phyloP scores from a whole-genome alignment of 2,113 vertebrate genomes.

The Nymphicus hollandicus region DNA sequence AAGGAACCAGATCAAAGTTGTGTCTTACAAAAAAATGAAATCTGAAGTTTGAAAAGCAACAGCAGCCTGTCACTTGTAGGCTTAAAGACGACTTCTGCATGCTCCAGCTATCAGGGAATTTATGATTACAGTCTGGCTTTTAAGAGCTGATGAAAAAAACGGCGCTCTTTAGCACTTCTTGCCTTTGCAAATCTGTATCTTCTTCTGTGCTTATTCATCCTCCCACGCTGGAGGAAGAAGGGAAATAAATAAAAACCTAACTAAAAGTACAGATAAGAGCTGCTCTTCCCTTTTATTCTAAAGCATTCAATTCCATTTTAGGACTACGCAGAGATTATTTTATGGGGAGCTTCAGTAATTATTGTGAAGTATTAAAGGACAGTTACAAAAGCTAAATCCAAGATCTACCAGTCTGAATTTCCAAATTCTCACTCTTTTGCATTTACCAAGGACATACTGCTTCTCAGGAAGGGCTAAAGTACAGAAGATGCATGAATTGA shows the following conservation, averaged over 20 bases:
- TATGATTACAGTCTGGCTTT: constrained; percentile 60
- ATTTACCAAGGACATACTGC: not conserved
- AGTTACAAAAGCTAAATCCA: constrained; percentile 1
- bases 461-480: not conserved
- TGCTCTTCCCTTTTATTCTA: constrained; percentile 17
- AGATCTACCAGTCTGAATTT: not conserved
- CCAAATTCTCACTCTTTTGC: not conserved
- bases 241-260: constrained; percentile 61
- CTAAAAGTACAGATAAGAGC: constrained; percentile 45
- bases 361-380: not conserved
- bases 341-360: constrained; percentile 18
- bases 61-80: constrained; percentile 64
- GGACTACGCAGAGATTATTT: not conserved
- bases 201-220: constrained; percentile 13
- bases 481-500: not conserved
- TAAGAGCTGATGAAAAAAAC: constrained; percentile 40
- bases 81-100: constrained; percentile 57
- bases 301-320: constrained; percentile 44
- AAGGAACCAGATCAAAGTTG: constrained; percentile 65
- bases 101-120: constrained; percentile 63
- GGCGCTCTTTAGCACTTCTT: constrained; percentile 17
- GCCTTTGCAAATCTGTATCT: constrained; percentile 58
- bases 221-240: constrained; percentile 38
- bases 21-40: constrained; percentile 52
- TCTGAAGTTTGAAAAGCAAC: constrained; percentile 65